These are phyloP conservation scores for Axis porcinus DNA, from an alignment of 2,113 vertebrate species.

Conservation along the genomic window DNA sequence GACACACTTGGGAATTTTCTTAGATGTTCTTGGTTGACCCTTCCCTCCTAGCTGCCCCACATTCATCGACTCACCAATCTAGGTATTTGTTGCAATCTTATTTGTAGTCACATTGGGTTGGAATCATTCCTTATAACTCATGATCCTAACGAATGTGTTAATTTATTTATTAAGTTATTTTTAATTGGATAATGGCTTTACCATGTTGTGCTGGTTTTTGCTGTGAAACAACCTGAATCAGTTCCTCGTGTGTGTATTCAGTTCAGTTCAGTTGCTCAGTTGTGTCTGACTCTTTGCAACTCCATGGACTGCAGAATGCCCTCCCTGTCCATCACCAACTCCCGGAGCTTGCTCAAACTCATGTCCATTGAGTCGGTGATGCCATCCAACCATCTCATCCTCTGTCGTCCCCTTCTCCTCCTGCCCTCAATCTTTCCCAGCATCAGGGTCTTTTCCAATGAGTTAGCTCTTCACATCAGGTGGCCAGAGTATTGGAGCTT, in stretches of 20 bases:
- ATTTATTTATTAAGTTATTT: neutral
- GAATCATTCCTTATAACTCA: neutral
- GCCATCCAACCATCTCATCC: neutral
- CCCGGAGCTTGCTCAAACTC: neutral
- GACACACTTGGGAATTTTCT: neutral
- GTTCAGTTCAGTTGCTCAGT: neutral
- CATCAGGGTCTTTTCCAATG: neutral
- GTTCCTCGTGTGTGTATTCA: neutral
- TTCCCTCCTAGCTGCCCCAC: neutral
- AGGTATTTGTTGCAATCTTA: neutral
- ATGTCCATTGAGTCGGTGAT: neutral
- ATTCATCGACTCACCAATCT: neutral
- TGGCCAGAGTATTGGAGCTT: neutral
- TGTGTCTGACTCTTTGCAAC: neutral
- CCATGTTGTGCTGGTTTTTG: neutral
- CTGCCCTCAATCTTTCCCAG: neutral
- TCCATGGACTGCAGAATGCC: neutral
- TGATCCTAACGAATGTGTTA: neutral
- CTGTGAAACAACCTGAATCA: neutral
- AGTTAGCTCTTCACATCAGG: neutral
- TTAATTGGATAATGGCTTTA: neutral
- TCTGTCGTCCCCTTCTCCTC: neutral
- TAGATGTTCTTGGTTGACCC: neutral
- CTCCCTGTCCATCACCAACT: neutral
- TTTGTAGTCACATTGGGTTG: neutral